Conservation (phyloP, 2,113 vertebrate genomes). For the Oncorhynchus gorbuscha region DNA sequence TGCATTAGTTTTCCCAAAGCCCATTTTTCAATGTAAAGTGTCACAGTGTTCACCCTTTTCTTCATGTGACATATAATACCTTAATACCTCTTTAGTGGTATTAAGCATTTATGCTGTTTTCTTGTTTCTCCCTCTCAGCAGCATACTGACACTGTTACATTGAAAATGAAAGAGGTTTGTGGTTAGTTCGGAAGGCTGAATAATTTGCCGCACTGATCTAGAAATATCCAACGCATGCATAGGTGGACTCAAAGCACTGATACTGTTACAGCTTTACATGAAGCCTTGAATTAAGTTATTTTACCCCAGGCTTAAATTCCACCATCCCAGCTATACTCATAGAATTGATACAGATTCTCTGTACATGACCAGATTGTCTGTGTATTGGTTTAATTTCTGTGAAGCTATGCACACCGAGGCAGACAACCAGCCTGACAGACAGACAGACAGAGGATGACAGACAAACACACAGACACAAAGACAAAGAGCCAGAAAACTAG, state of each 20-base stretch:
- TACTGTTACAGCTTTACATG: slow-evolving; percentile 14
- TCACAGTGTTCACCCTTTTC: background rate
- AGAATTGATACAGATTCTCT: background rate
- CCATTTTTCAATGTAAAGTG: background rate
- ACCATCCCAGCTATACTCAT: background rate
- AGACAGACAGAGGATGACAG: background rate
- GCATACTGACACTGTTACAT: background rate
- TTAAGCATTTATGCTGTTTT: slow-evolving; percentile 5
- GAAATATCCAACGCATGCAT: slow-evolving; percentile 22
- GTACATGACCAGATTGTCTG: background rate
- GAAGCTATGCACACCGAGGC: background rate
- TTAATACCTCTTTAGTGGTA: slow-evolving; percentile 5
- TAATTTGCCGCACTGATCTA: slow-evolving; percentile 28
- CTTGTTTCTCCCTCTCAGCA: slow-evolving; percentile 12
- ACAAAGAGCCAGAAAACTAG: background rate
- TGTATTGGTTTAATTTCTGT: slow-evolving; percentile 2
- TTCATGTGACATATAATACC: background rate
- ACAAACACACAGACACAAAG: background rate
- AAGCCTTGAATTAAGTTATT: slow-evolving; percentile 6
- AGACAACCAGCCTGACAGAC: background rate
- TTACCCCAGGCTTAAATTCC: background rate
- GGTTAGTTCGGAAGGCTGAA: slow-evolving; percentile 23
- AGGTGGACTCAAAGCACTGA: slow-evolving; percentile 28
- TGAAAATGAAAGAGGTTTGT: slow-evolving; percentile 12
- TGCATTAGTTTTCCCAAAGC: background rate